phyloP scores from a whole-genome alignment of 1,140 invertebrate genomes.

The Octopus bimaculoides region DNA sequence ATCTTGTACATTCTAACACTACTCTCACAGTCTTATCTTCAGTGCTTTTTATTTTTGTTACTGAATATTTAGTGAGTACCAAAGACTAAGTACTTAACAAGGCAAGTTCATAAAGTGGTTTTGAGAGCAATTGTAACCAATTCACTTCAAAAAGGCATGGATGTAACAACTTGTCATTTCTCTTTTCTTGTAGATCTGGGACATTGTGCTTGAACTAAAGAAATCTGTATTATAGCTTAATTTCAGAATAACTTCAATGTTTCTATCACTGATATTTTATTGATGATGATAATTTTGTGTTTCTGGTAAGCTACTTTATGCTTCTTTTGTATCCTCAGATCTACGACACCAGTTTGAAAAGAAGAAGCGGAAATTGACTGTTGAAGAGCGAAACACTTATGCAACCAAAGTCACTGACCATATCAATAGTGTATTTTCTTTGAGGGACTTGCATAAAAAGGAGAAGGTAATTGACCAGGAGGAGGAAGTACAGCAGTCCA shows the following conservation, averaged over 20 bases:
- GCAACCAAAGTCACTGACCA: constrained; percentile 32
- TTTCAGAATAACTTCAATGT: no score
- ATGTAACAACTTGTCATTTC: no score
- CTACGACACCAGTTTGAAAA: constrained; percentile 46
- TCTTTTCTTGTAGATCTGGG: no score
- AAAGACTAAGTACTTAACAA: not conserved
- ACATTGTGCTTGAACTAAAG: no score
- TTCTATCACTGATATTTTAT: no score
- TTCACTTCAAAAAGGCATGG: no score
- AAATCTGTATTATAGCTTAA: no score
- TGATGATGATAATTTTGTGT: no score
- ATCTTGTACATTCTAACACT: no score
- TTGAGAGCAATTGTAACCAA: not conserved
- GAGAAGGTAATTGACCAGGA: not conserved
- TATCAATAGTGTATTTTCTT: constrained; percentile 33
- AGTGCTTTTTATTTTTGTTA: not conserved
- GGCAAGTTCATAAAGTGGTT: not conserved
- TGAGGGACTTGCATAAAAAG: constrained; percentile 16
- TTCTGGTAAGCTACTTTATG: no score
- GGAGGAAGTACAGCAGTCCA: not conserved
- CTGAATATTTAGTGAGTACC: not conserved
- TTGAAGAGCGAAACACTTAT: constrained; percentile 42
- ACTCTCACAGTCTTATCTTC: no score
- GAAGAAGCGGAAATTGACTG: constrained; percentile 41
- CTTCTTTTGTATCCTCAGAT: constrained; percentile 32